These are phyloP conservation scores for Liopterus haemorrhoidalis DNA, from an alignment of 2,888 invertebrate genomes.

Conservation along the genomic window DNA sequence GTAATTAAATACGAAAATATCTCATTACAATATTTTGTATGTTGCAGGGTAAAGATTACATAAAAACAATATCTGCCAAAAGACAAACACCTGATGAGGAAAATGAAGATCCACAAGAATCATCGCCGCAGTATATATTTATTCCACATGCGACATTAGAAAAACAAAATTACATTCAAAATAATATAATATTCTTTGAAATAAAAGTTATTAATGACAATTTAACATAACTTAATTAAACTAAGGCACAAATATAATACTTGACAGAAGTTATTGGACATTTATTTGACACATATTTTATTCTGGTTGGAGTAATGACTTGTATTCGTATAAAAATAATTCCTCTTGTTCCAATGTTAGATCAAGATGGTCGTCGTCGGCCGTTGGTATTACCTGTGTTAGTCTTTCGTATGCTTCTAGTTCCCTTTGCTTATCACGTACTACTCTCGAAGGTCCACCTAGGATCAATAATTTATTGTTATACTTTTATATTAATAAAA, in stretches of 20 bases:
- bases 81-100: constrained; percentile 46
- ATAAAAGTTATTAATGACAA: constrained; percentile 42
- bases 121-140: constrained; percentile 56
- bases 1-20: background rate
- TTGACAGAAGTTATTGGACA: background rate
- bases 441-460: too few species aligned
- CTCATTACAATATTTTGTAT: background rate
- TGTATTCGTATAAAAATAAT: constrained; percentile 60
- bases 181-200: constrained; percentile 58
- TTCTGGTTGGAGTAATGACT: constrained; percentile 49
- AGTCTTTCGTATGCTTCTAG: constrained; percentile 57
- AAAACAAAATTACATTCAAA: constrained; percentile 55
- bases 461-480: too few species aligned
- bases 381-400: constrained; percentile 50
- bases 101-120: constrained; percentile 45
- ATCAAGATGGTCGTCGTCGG: constrained; percentile 70
- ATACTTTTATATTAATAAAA: too few species aligned
- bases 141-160: constrained; percentile 59
- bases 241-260: background rate
- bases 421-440: constrained; percentile 47
- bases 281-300: constrained; percentile 14
- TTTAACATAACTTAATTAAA: constrained; percentile 12
- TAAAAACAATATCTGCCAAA: constrained; percentile 56
- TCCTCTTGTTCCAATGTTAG: constrained; percentile 64
- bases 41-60: constrained; percentile 56